Evolutionary conservation across 2,113 vertebrate genomes (phyloP).

Genomic region (Ceratotherium simum): DNA sequence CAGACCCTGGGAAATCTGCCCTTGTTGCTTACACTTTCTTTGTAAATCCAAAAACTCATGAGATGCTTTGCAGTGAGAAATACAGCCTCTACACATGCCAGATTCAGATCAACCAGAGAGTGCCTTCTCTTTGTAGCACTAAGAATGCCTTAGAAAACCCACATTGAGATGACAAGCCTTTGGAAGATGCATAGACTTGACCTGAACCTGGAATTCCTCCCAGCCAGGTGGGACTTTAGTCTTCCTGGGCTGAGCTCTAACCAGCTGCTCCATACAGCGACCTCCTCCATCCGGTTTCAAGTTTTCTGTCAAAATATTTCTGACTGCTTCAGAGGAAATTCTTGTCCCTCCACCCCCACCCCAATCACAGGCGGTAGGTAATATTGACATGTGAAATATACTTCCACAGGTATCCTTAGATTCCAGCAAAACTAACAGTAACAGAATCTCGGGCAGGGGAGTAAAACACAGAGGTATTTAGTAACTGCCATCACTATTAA

Average conservation of each 20-base stretch:
- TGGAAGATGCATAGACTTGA: neutral
- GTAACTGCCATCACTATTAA: neutral
- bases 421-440: neutral
- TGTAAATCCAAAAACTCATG: neutral
- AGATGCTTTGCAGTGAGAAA: neutral
- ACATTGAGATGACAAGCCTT: neutral
- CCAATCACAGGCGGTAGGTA: neutral
- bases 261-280: neutral
- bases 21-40: neutral
- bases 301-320: slow-evolving; percentile 28
- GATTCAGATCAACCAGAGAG: neutral
- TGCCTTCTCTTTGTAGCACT: neutral
- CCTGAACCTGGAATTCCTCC: neutral
- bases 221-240: neutral
- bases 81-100: neutral
- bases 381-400: neutral
- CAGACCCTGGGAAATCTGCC: neutral
- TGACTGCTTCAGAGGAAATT: neutral
- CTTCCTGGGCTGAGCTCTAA: neutral
- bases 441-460: neutral
- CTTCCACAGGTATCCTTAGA: neutral
- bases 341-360: neutral
- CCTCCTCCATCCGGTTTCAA: neutral
- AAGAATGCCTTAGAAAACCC: neutral
- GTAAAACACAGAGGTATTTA: neutral